Base-by-base conservation (phyloP, 2,888 invertebrate genomes). In the Platypus cylindrus region DNA sequence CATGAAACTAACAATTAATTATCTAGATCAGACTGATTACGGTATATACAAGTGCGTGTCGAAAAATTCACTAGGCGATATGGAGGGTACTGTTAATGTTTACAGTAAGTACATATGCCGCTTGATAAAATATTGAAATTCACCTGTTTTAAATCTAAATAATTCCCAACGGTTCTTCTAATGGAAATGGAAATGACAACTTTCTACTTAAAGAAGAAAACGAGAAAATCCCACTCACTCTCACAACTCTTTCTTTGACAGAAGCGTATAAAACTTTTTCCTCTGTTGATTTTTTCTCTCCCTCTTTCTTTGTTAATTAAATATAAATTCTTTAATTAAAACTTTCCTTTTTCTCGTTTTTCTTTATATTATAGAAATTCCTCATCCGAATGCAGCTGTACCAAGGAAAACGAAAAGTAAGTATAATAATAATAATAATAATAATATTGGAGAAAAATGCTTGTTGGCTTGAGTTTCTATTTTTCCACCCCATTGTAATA, bases 41-140 rank as follows among this genome's bases (percentile, higher is more conserved):
- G 82, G 82, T 13, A 72, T 79, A 12, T 84, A 84, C 62, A 77
- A 79, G 55, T 86, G 85, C 62, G 75, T 84, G 48, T 80, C 83
- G 32, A 84, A 83, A 62, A 85, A 86, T 59, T 78, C 82, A 1
- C 65, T 84, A 5, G 84, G 84, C 17, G 83, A 84, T 52, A 83
- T 84, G 11, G 84, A 84, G 60, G 84, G 84, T 46, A 78, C 77
- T 40, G 83, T 85, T 48, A 82, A 81, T 60, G 66, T 85, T 43
- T 83, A 84, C 56, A 74, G 84, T 84, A 67, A 78, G 82, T 77
- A 20, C 20, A 20, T 20, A 20, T 20, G 20, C 9, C 20, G 9
- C 20, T 20, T 20, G 5, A 5, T 20, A 20, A 20, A 20, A 7
- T 20, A 20, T 20, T 20, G 20, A 20, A 20, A 20, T 7, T 20